Evolutionary conservation across 2,797 vertebrate genomes (phyloP).

Genomic region (Rousettus madagascariensis): DNA sequence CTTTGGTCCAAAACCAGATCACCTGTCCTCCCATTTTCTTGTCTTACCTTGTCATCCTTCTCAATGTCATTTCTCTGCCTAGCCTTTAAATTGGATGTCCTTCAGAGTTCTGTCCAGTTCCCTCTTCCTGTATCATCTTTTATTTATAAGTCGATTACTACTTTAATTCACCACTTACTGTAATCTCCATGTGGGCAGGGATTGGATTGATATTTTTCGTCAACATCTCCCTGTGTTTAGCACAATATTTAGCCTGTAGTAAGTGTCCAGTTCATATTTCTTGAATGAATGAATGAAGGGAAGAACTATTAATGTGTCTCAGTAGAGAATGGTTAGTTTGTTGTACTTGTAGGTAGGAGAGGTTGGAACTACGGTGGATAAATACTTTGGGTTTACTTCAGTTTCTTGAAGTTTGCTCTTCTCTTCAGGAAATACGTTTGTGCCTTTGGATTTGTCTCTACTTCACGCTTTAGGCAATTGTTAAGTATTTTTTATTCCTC

Average conservation of each 20-base stretch:
- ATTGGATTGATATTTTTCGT: not conserved
- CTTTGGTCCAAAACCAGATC: not conserved
- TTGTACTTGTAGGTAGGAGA: not conserved
- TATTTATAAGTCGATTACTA: not conserved
- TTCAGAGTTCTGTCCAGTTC: not conserved
- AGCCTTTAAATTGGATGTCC: not conserved
- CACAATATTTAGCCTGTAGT: not conserved
- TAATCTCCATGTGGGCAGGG: not conserved
- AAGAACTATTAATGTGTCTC: not conserved
- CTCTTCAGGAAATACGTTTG: not conserved
- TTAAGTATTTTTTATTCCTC: constrained; percentile 1
- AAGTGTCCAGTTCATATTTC: not conserved
- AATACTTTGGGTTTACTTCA: not conserved
- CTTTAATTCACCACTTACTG: not conserved
- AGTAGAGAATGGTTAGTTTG: not conserved
- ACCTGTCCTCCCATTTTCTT: not conserved
- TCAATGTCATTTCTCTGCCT: not conserved
- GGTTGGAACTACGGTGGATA: not conserved
- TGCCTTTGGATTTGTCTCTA: constrained; percentile 11
- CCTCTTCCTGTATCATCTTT: not conserved
- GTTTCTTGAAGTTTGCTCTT: not conserved
- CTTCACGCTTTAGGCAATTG: not conserved
- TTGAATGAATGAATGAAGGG: not conserved
- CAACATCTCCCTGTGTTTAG: not conserved
- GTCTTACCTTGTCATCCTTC: not conserved